Evolutionary conservation across 2,797 vertebrate genomes (phyloP), one percentile per base, ranked within the genome.

Genomic region (Bucorvus abyssinicus): DNA sequence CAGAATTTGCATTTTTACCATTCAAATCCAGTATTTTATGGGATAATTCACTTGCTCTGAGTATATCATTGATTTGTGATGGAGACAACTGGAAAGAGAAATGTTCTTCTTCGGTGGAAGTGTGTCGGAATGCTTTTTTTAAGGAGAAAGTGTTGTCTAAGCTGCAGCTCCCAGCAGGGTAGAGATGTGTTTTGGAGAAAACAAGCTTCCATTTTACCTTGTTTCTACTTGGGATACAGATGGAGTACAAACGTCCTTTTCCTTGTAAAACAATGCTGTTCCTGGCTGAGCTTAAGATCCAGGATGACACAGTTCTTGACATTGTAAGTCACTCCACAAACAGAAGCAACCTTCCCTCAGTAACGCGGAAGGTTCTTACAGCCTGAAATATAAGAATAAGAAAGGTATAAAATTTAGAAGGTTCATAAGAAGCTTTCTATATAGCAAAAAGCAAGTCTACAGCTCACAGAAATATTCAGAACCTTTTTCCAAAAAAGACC

Each of bases 1-100:
- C 98, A 1, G 98, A 97, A 93, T 93, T 98, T 5, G 97, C 95
- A 29, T 95, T 98, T 77, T 97, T 98, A 18, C 97, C 96, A 45
- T 98, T 98, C 76, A 98, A 98, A 94, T 98, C 97, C 49, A 98
- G 97, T 5, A 98, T 70, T 70, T 90, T 98, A 69, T 99, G 98
- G 78, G 97, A 97, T 65, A 99, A 98, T 75, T 99, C 99, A 4
- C 98, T 98, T 4, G 98, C 98, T 59, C 98, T 95, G 69, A 99
- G 98, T 14, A 99, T 95, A 67, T 97, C 97, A 44, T 98, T 98
- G 69, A 99, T 98, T 92, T 99, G 99, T 11, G 98, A 97, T 0
- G 96, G 98, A 84, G 97, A 98, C 36, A 99, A 90, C 84, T 98
- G 98, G 89, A 99, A 98, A 73, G 98, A 98, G 40, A 99, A 95